These are phyloP conservation scores for Drosophila funebris DNA, from an alignment of 1,140 invertebrate species.

Conservation along the genomic window DNA sequence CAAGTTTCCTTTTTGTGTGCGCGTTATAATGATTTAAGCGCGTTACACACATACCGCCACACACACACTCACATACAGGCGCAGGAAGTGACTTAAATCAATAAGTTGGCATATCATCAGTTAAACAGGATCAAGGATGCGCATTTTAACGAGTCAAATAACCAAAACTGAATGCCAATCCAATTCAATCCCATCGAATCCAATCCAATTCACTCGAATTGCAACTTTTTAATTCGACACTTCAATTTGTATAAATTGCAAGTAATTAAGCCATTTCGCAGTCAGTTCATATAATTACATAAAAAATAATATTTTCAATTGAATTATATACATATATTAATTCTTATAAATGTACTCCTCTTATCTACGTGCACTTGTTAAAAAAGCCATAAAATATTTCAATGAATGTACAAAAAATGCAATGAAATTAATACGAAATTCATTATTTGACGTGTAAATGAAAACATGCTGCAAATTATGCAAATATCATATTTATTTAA, in stretches of 20 bases:
- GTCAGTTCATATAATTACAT: conserved; percentile 62
- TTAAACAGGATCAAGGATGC: conserved; percentile 47
- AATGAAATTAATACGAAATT: conserved; percentile 31
- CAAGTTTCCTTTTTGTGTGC: conserved; percentile 32
- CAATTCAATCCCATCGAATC: conserved; percentile 5
- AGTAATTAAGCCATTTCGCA: conserved; percentile 75
- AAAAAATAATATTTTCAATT: conserved; percentile 50
- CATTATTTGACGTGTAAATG: conserved; percentile 13
- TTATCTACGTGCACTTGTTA: conserved; percentile 13
- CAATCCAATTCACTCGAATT: conserved; percentile 6
- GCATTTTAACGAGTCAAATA: conserved; percentile 14
- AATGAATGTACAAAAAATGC: conserved; percentile 8
- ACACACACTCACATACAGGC: not conserved
- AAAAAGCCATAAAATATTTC: conserved; percentile 3
- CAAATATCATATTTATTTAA: conserved; percentile 35
- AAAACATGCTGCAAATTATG: conserved; percentile 23
- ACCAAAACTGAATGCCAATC: conserved; percentile 12
- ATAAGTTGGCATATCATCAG: conserved; percentile 62
- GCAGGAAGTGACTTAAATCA: conserved; percentile 71
- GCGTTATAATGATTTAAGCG: conserved; percentile 63
- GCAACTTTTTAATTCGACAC: conserved; percentile 10
- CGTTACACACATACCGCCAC: conserved; percentile 31
- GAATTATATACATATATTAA: conserved; percentile 36
- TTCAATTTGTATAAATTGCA: conserved; percentile 57
- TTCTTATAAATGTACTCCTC: conserved; percentile 4